Evolutionary conservation across 2,888 invertebrate genomes (phyloP), one percentile per base, ranked within the genome.

Genomic region (Acleris laterana): DNA sequence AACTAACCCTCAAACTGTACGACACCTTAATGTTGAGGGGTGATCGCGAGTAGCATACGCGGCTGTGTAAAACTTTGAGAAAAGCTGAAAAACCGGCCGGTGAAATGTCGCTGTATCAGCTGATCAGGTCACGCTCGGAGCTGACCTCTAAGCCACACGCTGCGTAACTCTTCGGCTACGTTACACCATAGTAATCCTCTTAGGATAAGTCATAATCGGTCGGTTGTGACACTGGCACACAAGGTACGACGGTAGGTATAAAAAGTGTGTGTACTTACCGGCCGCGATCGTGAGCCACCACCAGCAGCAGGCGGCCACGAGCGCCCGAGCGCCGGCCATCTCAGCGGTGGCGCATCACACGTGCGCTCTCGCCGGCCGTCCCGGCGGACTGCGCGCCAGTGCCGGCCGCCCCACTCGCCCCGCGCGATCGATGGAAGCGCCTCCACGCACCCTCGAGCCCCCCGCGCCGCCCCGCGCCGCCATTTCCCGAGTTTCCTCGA

Each of bases 291-390:
- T 87, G 85, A 93, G 90, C 93, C 92, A 93, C 92, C 92, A 93
- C 89, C 90, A 90, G 88, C 87, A 90, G 88, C 88, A 90, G 88
- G 86, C 91, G 92, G 89, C 88, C 83, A 89, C 88, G 89, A 93
- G 93, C 92, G 93, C 89, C 93, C 92, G 92, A 90, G 90, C 90
- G 93, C 91, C 92, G 93, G 93, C 90, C 93, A 93, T 93, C 62
- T 90, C 83, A 93, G 89, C 88, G 91, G 82, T 86, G 87, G 89
- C 93, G 93, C 93, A 93, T 93, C 86, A 88, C 80, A 90, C 90
- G 90, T 84, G 93, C 92, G 92, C 89, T 89, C 89, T 87, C 84
- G 90, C 92, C 92, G 92, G 92, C 92, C 91, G 92, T 90, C 90
- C 92, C 92, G 92, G 90, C 92, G 87, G 90, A 92, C 91, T 91